Evolutionary conservation across 1,140 invertebrate genomes (phyloP), one percentile per base, ranked within the genome.

Genomic region (Idris sp.): DNA sequence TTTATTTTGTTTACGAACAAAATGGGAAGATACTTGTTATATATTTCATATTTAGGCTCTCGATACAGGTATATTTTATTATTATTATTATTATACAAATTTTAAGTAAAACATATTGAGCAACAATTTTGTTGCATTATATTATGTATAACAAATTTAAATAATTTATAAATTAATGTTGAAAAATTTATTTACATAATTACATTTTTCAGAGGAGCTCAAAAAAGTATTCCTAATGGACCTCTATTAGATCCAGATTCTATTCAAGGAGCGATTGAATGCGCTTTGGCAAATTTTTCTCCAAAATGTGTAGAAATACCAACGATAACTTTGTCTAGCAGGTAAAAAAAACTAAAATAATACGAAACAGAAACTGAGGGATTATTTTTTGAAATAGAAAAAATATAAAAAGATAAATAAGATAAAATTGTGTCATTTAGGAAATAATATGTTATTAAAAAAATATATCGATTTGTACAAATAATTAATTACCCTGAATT

Each of bases 241-340:
- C 35, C 71, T 44, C 40, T 75, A 4, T 15, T 88, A 26, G 90
- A 91, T 61, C 84, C 88, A 5, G 88, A 90, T 65, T 90, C 90
- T 11, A 80, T 93, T 30, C 92, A 93, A 87, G 92, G 92, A 30
- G 85, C 89, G 44, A 74, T 93, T 73, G 92, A 93, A 86, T 79
- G 89, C 79, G 91, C 86, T 14, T 79, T 92, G 16, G 77, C 81
- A 49, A 83, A 78, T 46, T 49, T 92, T 22, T 79, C 74, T 13
- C 88, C 90, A 16, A 73, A 36, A 25, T 31, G 0, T n/a, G 4
- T 76, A 11, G 88, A 88, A 73, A 84, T 87, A 58, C 90, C 91
- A 30, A 74, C 77, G 31, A 64, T 92, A 3, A 71, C 65, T n/a
- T 79, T 90, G 18, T 92, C 91, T 16, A 93, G 92, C 87, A 90